Evolutionary conservation across 2,888 invertebrate species (phyloP).

Genomic region (Anaspis maculata): DNA sequence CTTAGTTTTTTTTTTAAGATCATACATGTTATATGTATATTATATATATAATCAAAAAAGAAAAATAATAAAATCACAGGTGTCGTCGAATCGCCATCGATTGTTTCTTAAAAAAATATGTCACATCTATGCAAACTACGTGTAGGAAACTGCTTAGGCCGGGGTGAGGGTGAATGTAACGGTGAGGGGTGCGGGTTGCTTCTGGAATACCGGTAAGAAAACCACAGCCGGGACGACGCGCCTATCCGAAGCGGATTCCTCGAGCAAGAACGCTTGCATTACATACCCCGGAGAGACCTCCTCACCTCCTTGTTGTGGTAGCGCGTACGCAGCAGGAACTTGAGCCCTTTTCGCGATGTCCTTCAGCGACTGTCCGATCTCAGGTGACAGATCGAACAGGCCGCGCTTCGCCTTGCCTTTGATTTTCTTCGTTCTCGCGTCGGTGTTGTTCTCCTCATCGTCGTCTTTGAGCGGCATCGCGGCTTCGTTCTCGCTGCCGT

Average conservation of each 20-base stretch:
- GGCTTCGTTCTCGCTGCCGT: conserved; percentile 39
- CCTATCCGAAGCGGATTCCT: conserved; percentile 47
- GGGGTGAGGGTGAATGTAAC: conserved; percentile 91
- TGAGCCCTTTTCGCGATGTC: conserved; percentile 49
- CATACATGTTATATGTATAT: too few relatives aligned
- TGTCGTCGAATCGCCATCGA: conserved; percentile 45
- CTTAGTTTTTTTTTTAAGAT: conserved; percentile 32
- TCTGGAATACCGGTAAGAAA: conserved; percentile 86
- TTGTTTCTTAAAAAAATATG: conserved; percentile 42
- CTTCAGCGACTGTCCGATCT: conserved; percentile 44
- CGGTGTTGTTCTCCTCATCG: conserved; percentile 21
- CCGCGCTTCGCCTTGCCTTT: conserved; percentile 21
- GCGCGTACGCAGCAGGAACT: conserved; percentile 56
- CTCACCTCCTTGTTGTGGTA: conserved; percentile 44
- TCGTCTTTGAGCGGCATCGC: conserved; percentile 30
- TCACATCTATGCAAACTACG: conserved; percentile 39
- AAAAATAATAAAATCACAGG: conserved; percentile 46
- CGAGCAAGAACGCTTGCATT: conserved; percentile 89
- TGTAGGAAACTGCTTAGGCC: conserved; percentile 53
- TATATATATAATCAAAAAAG: conserved; percentile 37
- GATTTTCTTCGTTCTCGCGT: conserved; percentile 16
- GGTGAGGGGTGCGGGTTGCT: conserved; percentile 77
- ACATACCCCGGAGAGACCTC: conserved; percentile 47
- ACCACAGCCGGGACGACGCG: conserved; percentile 86
- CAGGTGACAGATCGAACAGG: conserved; percentile 36